Evolutionary conservation across 2,113 vertebrate species (phyloP), one percentile per base, ranked within the genome.

Genomic region (Solea senegalensis): DNA sequence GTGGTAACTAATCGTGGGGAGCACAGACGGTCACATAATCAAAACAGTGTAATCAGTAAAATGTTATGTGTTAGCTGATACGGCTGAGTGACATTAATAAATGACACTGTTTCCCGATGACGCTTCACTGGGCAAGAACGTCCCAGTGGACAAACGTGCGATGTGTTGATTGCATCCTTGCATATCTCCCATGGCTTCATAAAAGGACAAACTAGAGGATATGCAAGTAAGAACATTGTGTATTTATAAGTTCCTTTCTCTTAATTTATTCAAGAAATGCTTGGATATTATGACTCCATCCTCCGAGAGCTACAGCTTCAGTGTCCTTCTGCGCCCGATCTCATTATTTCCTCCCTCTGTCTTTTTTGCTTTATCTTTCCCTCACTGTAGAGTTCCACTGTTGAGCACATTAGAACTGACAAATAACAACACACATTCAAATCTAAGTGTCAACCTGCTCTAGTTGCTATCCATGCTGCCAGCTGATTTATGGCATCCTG

Each of bases 101-200:
- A 79, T 76, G 8, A 61, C 49, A 76, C 53, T 69, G 34, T 71
- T 74, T 80, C 60, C 51, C 58, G 72, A 60, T 69, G 43, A 70
- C 14, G 72, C 74, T 59, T 69, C 66, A 64, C 51, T 75, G 82
- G 39, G 41, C 40, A 72, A 59, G 26, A 26, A 69, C 21, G 40
- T 81, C 74, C 74, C 78, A 60, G 10, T 44, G 69, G 81, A 69
- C 9, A 59, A 69, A 79, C 59, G 53, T 70, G 62, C 60, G 58
- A 65, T 53, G 62, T 69, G 67, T 70, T 63, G 39, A 70, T 65
- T 48, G 54, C 26, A 21, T 65, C 61, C 51, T 16, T 71, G 46
- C 16, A 72, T 74, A 43, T 48, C 67, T 71, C 78, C 45, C 73
- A 16, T 57, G 70, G 80, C 70, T 69, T 73, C 63, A 45, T 11